Evolutionary conservation across 1,140 invertebrate species (phyloP), one percentile per base, ranked within the genome.

Genomic region (Cardiocondyla obscurior): DNA sequence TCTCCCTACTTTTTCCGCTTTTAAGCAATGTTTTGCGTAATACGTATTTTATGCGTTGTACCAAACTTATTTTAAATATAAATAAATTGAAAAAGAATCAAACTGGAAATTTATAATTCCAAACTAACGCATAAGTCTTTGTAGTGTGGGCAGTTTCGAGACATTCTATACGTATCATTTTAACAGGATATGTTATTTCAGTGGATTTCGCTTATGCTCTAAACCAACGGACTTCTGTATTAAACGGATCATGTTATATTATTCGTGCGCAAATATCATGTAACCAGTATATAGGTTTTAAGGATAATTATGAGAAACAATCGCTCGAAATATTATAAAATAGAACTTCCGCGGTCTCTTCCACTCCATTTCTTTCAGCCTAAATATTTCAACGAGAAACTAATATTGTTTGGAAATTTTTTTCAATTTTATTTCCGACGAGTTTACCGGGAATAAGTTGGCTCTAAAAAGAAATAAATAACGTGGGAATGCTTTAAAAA

Each of bases 241-340:
- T 73, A 73, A 58, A 58, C 22, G 53, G 51, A 73, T 73, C 69
- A 72, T 19, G 67, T 51, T 57, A 72, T 72, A 55, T 72, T 70
- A 70, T 72, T 72, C 69, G 8, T 39, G 53, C 53, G 10, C 33
- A 25, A 73, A n/a, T 58, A 72, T 73, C 51, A 19, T 70, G 30
- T 70, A 73, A 28, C 22, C 33, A 22, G 33, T 57, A 73, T 42
- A 36, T 22, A 33, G 44, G 22, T 73, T 73, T 73, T 73, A 73
- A 19, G 51, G 69, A 36, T 53, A 14, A 72, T 53, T 72, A 72
- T 55, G 49, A 39, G 51, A 25, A 57, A 33, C 22, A 57, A 19
- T 4, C 12, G 14, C 12, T 33, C 22, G 10, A 6, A 8, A 16
- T 30, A 65, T 30, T 8, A 69, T 49, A 49, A 69, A 49, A 30